These are phyloP conservation scores for Perccottus glenii DNA, from an alignment of 2,113 vertebrate genomes.

Conservation along the genomic window DNA sequence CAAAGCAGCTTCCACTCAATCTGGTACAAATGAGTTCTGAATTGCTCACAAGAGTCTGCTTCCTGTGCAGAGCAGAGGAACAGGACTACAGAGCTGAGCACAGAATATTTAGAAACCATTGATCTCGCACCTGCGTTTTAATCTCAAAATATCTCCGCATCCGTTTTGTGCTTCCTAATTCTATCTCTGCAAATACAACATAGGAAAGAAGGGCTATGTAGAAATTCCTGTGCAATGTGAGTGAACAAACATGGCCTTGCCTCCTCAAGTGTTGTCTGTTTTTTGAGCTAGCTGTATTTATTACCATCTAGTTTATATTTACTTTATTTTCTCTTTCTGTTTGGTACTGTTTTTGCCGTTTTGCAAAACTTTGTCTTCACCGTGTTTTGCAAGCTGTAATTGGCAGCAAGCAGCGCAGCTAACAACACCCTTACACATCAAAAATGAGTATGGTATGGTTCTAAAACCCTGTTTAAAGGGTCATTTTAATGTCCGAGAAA, in stretches of 20 bases:
- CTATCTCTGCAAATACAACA: conserved; percentile 45
- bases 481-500: no score
- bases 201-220: not conserved
- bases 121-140: conserved; percentile 15
- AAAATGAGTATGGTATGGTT: no score
- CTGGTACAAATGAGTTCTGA: conserved; percentile 16
- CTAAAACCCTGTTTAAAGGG: no score
- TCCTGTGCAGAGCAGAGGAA: conserved; percentile 11
- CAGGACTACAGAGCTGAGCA: not conserved
- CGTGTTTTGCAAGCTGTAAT: no score
- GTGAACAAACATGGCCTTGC: not conserved
- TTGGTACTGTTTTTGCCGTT: no score
- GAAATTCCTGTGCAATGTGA: not conserved
- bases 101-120: conserved; percentile 9
- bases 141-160: conserved; percentile 57
- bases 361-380: no score
- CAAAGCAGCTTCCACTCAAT: conserved; percentile 1
- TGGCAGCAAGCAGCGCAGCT: no score
- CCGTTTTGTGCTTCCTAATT: conserved; percentile 58
- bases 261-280: not conserved
- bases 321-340: no score
- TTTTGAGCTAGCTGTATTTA: no score
- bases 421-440: no score
- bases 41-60: conserved; percentile 8
- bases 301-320: no score